Conservation (phyloP, 35 echinoderm and acorn worm species). For the Patiria miniata region DNA sequence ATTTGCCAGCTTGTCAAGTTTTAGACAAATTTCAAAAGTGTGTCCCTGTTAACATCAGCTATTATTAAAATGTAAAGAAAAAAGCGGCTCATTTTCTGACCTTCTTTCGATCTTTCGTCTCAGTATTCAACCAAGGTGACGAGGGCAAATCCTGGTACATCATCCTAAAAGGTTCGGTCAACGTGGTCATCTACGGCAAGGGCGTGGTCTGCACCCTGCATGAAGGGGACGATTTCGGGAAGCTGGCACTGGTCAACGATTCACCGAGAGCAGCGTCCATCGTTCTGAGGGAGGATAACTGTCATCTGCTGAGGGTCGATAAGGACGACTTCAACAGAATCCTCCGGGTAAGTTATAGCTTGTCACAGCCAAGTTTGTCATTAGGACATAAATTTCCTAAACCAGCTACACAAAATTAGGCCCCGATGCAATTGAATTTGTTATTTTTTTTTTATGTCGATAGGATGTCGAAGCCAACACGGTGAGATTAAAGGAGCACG, state of each 20-base stretch:
- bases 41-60: no score
- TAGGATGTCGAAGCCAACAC: slow-evolving; percentile 99
- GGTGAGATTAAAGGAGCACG: slow-evolving; percentile 95
- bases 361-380: background rate
- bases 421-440: background rate
- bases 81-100: no score
- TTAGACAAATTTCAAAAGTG: no score
- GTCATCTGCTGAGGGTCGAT: slow-evolving; percentile 93
- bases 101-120: no score
- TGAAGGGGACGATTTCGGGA: slow-evolving; percentile 98
- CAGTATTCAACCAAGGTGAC: slow-evolving; percentile 97
- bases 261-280: slow-evolving; percentile 89
- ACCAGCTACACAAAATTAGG: background rate
- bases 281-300: slow-evolving; percentile 89
- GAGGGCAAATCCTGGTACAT: slow-evolving; percentile 98
- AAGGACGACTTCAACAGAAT: slow-evolving; percentile 97
- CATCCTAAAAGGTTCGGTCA: slow-evolving; percentile 90
- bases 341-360: slow-evolving; percentile 59
- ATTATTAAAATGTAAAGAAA: no score
- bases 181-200: slow-evolving; percentile 95
- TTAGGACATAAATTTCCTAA: background rate
- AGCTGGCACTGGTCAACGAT: slow-evolving; percentile 92
- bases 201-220: slow-evolving; percentile 94
- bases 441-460: background rate
- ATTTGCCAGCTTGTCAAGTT: no score